A percentile compares a stretch with the other conserved stretches of the same genome.
Conservation (phyloP, 2,797 vertebrate genomes). For the Eurystomus glaucurus region DNA sequence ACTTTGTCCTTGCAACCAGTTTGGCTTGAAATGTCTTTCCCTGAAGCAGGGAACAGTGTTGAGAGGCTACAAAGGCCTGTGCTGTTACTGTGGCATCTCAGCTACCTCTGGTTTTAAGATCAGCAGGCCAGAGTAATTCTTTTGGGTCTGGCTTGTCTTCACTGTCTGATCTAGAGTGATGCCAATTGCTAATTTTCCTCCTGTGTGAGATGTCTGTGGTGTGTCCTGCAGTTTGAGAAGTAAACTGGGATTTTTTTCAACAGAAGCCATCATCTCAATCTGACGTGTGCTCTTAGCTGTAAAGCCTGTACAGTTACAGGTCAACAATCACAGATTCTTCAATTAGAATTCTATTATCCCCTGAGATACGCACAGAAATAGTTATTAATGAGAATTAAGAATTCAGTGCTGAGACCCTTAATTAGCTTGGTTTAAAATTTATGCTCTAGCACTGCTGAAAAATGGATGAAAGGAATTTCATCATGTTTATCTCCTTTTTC, state of each 20-base stretch:
- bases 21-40: not conserved
- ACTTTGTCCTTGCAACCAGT: not conserved
- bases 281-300: not conserved
- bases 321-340: fast-evolving
- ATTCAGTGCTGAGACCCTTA: not conserved
- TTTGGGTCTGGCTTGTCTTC: not conserved
- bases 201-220: not conserved
- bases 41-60: not conserved
- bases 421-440: not conserved
- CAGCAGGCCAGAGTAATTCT: not conserved
- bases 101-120: not conserved
- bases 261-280: not conserved
- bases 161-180: not conserved
- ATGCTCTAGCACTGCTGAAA: not conserved
- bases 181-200: not conserved
- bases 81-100: not conserved
- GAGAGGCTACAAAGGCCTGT: fast-evolving
- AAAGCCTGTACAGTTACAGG: not conserved
- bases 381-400: not conserved
- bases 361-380: not conserved
- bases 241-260: not conserved
- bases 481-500: not conserved
- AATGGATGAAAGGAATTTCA: not conserved
- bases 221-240: not conserved
- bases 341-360: not conserved